Percentiles rank a stretch among this genome's conserved stretches.
Evolutionary conservation across 2,113 vertebrate genomes (phyloP).

Genomic region (Orthochromis malagaraziensis): DNA sequence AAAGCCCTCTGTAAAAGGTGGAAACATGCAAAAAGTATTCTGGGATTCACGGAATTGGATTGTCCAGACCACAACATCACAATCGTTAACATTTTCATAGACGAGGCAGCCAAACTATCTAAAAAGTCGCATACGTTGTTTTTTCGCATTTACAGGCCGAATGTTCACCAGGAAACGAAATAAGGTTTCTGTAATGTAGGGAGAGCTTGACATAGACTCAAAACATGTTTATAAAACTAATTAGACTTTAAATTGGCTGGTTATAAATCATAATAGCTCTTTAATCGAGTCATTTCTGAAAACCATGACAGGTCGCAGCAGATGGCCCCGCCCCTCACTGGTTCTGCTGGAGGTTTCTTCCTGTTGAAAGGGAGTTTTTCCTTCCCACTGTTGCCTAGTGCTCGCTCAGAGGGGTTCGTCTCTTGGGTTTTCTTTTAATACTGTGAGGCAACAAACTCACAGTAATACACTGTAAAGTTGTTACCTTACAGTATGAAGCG

Average conservation of each 20-base stretch:
- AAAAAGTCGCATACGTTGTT: accelerated
- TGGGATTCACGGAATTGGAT: background rate
- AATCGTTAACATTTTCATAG: accelerated
- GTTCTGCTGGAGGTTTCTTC: accelerated
- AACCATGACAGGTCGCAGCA: accelerated
- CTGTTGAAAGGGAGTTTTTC: accelerated
- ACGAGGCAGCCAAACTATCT: accelerated
- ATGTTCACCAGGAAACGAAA: accelerated
- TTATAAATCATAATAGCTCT: background rate
- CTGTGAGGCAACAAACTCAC: accelerated
- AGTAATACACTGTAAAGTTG: background rate
- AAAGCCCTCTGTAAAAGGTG: background rate
- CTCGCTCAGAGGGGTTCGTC: accelerated
- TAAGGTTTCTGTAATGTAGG: accelerated
- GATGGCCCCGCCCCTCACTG: accelerated
- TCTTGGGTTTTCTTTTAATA: accelerated
- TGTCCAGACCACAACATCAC: accelerated
- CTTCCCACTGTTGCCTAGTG: background rate
- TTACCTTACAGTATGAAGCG: accelerated
- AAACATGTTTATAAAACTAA: background rate
- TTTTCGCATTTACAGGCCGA: background rate
- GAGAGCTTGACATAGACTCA: background rate
- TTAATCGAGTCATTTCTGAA: background rate
- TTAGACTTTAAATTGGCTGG: background rate
- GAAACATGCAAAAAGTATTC: accelerated